Evolutionary conservation across 2,113 vertebrate genomes (phyloP).

Genomic region (Sylvia atricapilla): DNA sequence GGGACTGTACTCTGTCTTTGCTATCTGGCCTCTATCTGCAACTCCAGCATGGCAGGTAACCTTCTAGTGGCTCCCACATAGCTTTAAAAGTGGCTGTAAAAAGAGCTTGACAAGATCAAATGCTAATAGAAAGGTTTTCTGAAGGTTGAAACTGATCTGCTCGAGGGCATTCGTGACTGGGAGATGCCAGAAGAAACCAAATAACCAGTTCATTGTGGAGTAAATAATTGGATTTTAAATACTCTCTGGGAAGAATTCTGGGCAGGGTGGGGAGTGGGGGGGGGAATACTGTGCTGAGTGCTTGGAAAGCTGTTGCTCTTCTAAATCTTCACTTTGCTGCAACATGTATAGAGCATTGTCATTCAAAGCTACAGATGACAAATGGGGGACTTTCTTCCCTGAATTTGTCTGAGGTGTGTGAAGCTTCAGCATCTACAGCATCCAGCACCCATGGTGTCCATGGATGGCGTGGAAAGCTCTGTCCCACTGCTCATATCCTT

Average conservation of each 20-base stretch:
- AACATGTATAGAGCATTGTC: neutral
- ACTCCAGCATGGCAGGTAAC: accelerated
- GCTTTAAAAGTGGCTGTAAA: neutral
- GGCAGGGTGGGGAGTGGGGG: neutral
- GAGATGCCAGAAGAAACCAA: slow-evolving; percentile 42
- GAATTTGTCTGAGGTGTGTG: neutral
- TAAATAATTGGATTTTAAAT: slow-evolving; percentile 42
- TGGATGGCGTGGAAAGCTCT: neutral
- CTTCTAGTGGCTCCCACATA: neutral
- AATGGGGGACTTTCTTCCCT: neutral
- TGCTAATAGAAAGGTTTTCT: slow-evolving; percentile 41
- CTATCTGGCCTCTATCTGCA: neutral
- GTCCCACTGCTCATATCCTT: neutral
- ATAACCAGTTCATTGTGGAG: neutral
- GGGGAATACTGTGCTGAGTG: neutral
- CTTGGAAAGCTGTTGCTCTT: neutral
- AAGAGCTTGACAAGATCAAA: slow-evolving; percentile 36
- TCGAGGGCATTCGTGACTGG: neutral
- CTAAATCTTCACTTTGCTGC: neutral
- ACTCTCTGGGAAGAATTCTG: neutral
- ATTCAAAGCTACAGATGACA: neutral
- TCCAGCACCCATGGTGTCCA: neutral
- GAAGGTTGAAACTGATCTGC: slow-evolving; percentile 28
- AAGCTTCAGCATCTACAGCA: neutral
- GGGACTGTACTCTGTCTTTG: neutral